Conservation (phyloP, 2,797 vertebrate species). For the Diglossa cyanea region DNA sequence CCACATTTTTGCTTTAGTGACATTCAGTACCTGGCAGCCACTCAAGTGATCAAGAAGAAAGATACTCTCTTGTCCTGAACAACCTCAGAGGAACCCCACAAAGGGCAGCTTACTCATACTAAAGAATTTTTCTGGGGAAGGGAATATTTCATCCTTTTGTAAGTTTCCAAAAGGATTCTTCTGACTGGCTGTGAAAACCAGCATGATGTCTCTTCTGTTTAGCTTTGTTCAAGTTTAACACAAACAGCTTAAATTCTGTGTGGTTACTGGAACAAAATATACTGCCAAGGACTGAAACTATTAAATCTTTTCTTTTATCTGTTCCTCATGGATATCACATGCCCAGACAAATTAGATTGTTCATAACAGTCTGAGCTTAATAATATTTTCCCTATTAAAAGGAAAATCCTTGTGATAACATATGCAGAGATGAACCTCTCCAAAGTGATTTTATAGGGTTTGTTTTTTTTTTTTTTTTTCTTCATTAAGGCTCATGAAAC, state of each 20-base stretch:
- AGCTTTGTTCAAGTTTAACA: conserved; percentile 48
- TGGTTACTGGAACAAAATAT: conserved; percentile 56
- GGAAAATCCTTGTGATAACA: neutral
- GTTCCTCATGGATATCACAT: conserved; percentile 65
- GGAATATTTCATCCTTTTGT: neutral
- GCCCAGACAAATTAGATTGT: conserved; percentile 43
- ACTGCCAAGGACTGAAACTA: conserved; percentile 39
- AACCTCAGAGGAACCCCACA: neutral
- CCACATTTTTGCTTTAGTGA: neutral
- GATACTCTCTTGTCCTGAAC: neutral
- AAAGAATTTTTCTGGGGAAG: neutral
- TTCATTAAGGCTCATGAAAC: neutral
- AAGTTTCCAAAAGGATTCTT: neutral
- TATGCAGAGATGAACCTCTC: neutral
- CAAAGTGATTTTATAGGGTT: neutral
- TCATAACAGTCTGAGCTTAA: conserved; percentile 18
- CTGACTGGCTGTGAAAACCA: conserved; percentile 32
- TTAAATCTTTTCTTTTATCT: conserved; percentile 63
- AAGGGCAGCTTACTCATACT: neutral
- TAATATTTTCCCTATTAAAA: neutral
- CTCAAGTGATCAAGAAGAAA: neutral
- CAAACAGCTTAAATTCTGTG: conserved; percentile 56
- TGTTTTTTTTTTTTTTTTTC: neutral
- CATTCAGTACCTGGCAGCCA: neutral
- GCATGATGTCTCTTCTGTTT: conserved; percentile 33